Conservation (phyloP, 2,113 vertebrate genomes). For the Lepus europaeus region DNA sequence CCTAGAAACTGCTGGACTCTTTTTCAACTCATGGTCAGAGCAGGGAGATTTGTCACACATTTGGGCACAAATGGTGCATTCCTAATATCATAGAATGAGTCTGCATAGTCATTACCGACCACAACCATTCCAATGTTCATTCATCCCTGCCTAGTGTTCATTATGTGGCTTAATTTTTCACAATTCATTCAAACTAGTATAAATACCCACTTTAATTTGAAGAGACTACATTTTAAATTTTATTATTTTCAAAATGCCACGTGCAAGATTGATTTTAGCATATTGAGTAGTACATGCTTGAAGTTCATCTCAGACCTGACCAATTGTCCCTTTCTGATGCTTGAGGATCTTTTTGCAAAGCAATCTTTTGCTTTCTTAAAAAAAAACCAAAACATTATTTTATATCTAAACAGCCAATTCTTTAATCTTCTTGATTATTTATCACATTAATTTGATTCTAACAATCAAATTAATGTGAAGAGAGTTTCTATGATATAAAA, state of each 20-base stretch:
- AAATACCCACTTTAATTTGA: conserved; percentile 21
- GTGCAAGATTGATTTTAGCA: neutral
- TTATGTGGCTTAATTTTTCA: neutral
- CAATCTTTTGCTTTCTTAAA: neutral
- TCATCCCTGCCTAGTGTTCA: neutral
- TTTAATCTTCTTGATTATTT: neutral
- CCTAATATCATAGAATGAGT: neutral
- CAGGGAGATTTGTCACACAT: neutral
- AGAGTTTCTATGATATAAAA: neutral
- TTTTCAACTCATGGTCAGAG: neutral
- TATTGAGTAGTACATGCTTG: neutral
- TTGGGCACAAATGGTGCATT: neutral
- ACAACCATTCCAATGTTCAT: neutral
- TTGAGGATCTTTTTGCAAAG: neutral
- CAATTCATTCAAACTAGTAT: conserved; percentile 3
- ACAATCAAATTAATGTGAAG: neutral
- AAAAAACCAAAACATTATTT: neutral
- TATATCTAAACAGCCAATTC: neutral
- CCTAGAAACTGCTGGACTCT: neutral
- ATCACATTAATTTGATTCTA: neutral
- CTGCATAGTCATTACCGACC: neutral
- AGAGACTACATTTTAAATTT: neutral
- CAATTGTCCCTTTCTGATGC: neutral
- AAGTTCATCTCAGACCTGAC: neutral
- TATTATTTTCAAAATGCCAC: neutral